Base-by-base conservation (phyloP, 1,140 invertebrate genomes). In the Thalassaphorura encarpata region DNA sequence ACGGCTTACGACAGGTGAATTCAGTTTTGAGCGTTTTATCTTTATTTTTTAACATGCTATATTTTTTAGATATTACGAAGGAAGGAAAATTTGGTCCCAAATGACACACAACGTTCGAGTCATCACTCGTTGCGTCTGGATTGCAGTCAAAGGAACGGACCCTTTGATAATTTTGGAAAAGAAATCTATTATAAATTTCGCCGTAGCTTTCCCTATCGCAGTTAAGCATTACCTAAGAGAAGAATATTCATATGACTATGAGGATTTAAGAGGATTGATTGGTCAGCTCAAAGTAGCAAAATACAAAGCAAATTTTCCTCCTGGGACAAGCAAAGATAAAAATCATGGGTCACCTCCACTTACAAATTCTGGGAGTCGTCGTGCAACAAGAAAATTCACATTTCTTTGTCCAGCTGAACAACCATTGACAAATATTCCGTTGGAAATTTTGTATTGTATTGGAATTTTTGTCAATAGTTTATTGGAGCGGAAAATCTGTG, bases 11-110 rank as follows among this genome's bases (percentile, higher is more conserved):
- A 36, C 33, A 36, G n/a, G n/a, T n/a, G n/a, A n/a, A n/a, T n/a
- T n/a, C n/a, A n/a, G n/a, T n/a, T n/a, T n/a, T n/a, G n/a, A n/a
- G n/a, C n/a, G n/a, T n/a, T n/a, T n/a, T n/a, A n/a, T n/a, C n/a
- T n/a, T n/a, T n/a, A n/a, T n/a, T n/a, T n/a, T n/a, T n/a, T n/a
- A n/a, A n/a, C n/a, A n/a, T n/a, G n/a, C n/a, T n/a, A n/a, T n/a
- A n/a, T n/a, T n/a, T n/a, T n/a, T n/a, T n/a, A 56, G 56, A 26
- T 58, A 45, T 33, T 58, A 45, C 43, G 56, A 58, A 36, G 56
- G 56, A 5, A 27, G 49, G 27, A 52, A 52, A 24, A n/a, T 52
- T 4, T 58, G 56, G 56, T 16, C 49, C 5, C 2, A 8, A 4
- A 43, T 58, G 49, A 50, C 27, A 4, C 8, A 31, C 6, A 39